Evolutionary conservation across 2,888 invertebrate genomes (phyloP).

Genomic region (Fabriciana adippe): DNA sequence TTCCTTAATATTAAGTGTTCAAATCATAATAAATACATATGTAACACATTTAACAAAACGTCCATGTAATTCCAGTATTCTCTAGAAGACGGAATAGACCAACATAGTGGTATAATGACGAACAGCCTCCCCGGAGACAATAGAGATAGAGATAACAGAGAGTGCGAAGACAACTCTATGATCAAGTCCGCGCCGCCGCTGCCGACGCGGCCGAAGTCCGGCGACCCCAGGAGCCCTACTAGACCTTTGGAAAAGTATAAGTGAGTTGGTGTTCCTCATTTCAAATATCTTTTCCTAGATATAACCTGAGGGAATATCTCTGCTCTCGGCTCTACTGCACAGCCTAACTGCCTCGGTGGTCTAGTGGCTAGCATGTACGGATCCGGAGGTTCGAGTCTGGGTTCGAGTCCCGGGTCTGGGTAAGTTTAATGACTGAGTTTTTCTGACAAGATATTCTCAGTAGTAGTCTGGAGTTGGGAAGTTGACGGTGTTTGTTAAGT

Average conservation of each 20-base stretch:
- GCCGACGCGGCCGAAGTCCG: constrained; percentile 67
- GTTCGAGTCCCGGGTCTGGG: too few species aligned
- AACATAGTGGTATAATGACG: constrained; percentile 64
- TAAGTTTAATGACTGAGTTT: too few species aligned
- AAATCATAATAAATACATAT: not conserved
- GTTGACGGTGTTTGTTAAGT: too few species aligned
- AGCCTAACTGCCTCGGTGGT: too few species aligned
- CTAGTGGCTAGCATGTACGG: too few species aligned
- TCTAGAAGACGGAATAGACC: constrained; percentile 62
- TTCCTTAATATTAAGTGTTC: too few species aligned
- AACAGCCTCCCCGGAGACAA: constrained; percentile 60
- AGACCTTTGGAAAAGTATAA: constrained; percentile 62
- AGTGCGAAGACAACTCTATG: constrained; percentile 60
- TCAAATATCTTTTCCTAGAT: too few species aligned
- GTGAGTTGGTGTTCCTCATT: constrained; percentile 1
- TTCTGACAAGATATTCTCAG: too few species aligned
- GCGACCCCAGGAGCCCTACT: constrained; percentile 72
- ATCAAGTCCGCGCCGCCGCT: constrained; percentile 69
- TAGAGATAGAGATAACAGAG: constrained; percentile 51
- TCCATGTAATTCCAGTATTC: constrained; percentile 55
- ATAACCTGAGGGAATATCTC: too few species aligned
- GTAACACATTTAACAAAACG: not conserved
- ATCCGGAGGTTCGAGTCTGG: too few species aligned
- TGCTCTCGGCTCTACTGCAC: too few species aligned
- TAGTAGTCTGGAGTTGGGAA: too few species aligned